Conservation (phyloP, 92 coral and sea anemone species). For the Montipora capitata region DNA sequence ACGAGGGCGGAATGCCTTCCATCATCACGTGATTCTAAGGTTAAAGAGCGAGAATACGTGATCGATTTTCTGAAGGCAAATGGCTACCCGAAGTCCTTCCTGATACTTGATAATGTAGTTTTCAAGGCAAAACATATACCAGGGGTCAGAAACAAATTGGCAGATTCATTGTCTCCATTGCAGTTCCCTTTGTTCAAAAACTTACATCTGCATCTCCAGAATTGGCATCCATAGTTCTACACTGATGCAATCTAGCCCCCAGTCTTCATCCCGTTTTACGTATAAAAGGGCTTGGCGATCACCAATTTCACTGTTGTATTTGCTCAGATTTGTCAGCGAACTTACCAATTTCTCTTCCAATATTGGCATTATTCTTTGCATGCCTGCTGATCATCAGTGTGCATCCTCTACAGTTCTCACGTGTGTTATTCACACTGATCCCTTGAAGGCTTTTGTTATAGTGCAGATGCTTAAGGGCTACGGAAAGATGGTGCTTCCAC, state of each 20-base stretch:
- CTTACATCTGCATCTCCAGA: neutral
- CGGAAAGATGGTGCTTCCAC: neutral
- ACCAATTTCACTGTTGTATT: neutral
- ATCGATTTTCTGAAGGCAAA: too few relatives aligned
- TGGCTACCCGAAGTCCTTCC: too few relatives aligned
- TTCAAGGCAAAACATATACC: neutral
- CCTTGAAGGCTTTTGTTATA: neutral
- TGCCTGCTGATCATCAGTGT: neutral
- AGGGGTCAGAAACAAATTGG: neutral
- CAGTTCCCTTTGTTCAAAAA: neutral
- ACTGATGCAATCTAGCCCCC: neutral
- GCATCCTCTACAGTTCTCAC: neutral
- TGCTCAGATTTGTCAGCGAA: neutral
- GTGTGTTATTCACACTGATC: neutral
- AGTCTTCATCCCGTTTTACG: neutral
- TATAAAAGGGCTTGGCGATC: neutral
- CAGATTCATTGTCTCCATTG: neutral
- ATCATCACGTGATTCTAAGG: too few relatives aligned
- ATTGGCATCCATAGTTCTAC: neutral
- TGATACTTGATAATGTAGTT: neutral
- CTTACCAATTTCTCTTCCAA: neutral
- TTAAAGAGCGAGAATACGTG: too few relatives aligned
- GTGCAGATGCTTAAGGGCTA: neutral
- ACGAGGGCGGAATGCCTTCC: too few relatives aligned
- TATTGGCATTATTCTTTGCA: neutral